phyloP scores from a whole-genome alignment of 1,140 invertebrate species.

The Polyergus mexicanus region DNA sequence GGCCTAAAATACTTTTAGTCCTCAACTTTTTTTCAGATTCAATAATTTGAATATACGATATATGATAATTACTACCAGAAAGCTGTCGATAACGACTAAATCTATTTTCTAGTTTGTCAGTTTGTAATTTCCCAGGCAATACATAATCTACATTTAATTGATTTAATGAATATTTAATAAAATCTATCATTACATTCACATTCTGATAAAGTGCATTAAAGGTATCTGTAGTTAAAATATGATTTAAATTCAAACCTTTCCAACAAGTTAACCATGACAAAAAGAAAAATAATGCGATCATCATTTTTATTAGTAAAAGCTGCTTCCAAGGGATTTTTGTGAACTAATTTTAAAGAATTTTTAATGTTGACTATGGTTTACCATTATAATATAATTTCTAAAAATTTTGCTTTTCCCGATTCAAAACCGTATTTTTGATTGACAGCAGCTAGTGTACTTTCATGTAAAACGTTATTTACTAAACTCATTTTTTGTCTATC shows the following conservation, averaged over 20 bases:
- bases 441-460: background rate
- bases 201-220: background rate
- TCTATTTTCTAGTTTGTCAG: background rate
- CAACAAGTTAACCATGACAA: conserved; percentile 6
- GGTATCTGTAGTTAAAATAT: background rate
- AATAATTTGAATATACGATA: conserved; percentile 5
- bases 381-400: conserved; percentile 1
- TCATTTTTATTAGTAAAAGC: background rate
- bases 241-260: conserved; percentile 7
- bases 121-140: background rate
- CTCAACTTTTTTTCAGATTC: background rate
- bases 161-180: conserved; percentile 20
- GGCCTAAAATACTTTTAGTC: background rate
- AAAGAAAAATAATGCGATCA: conserved; percentile 10
- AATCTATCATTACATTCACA: background rate
- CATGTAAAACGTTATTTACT: background rate
- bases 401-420: background rate
- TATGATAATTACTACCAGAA: background rate
- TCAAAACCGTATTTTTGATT: conserved; percentile 2
- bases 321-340: background rate
- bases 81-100: conserved; percentile 7
- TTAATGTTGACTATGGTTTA: background rate
- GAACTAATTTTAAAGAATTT: background rate
- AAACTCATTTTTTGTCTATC: too few species aligned
- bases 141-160: background rate